phyloP scores from a whole-genome alignment of 2,113 vertebrate species.

The Bombycilla garrulus region DNA sequence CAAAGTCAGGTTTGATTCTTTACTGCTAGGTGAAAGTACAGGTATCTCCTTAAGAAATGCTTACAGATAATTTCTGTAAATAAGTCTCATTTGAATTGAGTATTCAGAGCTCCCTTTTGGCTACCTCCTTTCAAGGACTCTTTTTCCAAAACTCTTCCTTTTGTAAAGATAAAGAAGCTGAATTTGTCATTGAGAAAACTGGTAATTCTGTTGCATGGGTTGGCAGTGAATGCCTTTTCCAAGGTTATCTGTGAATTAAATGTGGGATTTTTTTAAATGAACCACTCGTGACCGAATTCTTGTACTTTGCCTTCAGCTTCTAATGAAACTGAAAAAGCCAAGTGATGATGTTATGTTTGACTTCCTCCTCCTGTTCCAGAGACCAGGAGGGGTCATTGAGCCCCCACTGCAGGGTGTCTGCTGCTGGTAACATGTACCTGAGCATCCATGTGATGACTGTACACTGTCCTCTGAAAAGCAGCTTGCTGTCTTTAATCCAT shows the following conservation, averaged over 20 bases:
- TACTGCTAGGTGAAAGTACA: background rate
- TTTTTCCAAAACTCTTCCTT: background rate
- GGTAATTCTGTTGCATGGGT: background rate
- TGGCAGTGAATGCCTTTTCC: background rate
- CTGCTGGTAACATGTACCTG: background rate
- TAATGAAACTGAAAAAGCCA: background rate
- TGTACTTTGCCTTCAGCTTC: background rate
- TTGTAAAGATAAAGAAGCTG: background rate
- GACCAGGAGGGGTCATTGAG: background rate
- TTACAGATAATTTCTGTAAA: background rate
- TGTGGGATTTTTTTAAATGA: background rate
- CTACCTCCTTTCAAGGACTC: background rate
- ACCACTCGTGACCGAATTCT: fast-evolving
- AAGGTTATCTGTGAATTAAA: background rate
- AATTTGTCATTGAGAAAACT: background rate
- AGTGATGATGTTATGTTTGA: background rate
- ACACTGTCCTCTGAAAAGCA: background rate
- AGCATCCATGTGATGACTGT: background rate
- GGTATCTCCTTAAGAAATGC: background rate
- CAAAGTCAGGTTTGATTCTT: background rate
- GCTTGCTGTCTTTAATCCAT: background rate
- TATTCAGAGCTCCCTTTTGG: background rate
- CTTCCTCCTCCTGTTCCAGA: background rate
- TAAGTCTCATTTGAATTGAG: background rate
- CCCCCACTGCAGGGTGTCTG: background rate